phyloP scores from a whole-genome alignment of 2,888 invertebrate species.

The Dexiosoma caninum region DNA sequence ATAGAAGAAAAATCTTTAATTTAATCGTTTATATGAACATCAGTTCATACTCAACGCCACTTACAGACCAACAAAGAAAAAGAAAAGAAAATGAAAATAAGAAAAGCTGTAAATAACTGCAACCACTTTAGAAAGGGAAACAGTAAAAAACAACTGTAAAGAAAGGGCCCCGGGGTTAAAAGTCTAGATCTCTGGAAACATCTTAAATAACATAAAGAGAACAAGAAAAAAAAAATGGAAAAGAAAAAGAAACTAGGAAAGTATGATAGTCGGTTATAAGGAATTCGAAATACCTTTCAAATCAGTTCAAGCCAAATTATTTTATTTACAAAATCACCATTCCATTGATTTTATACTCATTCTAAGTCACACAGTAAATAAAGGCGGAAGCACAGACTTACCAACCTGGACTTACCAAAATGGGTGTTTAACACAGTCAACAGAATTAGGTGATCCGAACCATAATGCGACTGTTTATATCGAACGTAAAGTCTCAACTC shows the following conservation, averaged over 20 bases:
- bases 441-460: too few relatives aligned
- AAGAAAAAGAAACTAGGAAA: not conserved
- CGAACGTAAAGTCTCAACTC: too few relatives aligned
- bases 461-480: too few relatives aligned
- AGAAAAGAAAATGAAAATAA: too few relatives aligned
- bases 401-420: too few relatives aligned
- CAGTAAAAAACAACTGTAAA: constrained; percentile 18
- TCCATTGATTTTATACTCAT: too few relatives aligned
- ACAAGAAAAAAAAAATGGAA: not conserved
- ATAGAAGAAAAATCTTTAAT: not conserved
- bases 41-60: not conserved
- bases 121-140: not conserved
- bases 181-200: not conserved
- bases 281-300: not conserved
- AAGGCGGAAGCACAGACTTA: too few relatives aligned
- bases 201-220: not conserved
- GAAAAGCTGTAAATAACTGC: not conserved
- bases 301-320: too few relatives aligned
- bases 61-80: too few relatives aligned
- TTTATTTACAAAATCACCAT: too few relatives aligned
- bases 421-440: too few relatives aligned
- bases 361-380: too few relatives aligned
- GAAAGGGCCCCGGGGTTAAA: constrained; percentile 23
- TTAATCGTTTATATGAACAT: constrained; percentile 40
- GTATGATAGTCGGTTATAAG: not conserved